Evolutionary conservation across 2,113 vertebrate species (phyloP).

Genomic region (Petrocephalus zakoni): DNA sequence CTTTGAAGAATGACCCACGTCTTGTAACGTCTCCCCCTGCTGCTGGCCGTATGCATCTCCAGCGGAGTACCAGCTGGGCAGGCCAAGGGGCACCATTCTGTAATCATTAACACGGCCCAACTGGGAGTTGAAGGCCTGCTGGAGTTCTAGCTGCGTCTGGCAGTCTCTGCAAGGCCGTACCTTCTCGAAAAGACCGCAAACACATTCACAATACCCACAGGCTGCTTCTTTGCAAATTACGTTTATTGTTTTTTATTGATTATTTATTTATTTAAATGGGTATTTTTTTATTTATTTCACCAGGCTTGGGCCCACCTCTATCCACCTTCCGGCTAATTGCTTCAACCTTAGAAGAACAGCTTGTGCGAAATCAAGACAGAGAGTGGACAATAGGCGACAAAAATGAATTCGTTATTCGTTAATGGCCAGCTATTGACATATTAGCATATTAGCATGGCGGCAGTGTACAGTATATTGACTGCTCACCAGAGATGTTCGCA

Average conservation of each 20-base stretch:
- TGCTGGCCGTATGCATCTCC: not conserved
- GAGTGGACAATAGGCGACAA: not conserved
- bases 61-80: not conserved
- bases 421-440: constrained; percentile 4
- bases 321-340: not conserved
- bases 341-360: not conserved
- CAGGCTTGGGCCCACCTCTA: not conserved
- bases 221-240: not conserved
- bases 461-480: not conserved
- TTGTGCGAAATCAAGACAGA: not conserved
- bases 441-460: not conserved
- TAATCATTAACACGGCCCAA: not conserved
- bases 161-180: not conserved
- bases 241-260: not conserved
- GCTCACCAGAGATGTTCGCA: not conserved
- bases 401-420: not conserved
- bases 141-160: not conserved
- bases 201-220: not conserved
- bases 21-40: not conserved
- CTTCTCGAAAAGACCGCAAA: not conserved
- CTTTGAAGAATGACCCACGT: not conserved
- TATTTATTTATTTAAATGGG: not conserved
- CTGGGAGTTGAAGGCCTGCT: not conserved
- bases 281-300: not conserved
- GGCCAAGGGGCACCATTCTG: not conserved